These are phyloP conservation scores for Archaeoteleia sp. DNA, from an alignment of 2,888 invertebrate species.

Conservation along the genomic window DNA sequence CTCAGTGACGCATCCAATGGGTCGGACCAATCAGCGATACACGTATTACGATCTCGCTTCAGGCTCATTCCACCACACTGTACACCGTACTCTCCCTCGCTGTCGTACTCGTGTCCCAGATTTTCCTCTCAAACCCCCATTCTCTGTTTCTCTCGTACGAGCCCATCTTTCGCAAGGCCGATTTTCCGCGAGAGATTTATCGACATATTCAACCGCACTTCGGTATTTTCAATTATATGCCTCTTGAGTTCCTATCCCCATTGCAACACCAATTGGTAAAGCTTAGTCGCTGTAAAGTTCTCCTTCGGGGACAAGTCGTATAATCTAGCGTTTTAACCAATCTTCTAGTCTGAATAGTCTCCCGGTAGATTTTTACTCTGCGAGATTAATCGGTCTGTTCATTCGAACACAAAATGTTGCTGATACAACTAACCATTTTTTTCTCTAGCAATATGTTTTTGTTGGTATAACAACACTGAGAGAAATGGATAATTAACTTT, in stretches of 20 bases:
- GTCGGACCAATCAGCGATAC: slow-evolving; percentile 66
- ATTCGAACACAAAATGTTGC: no score
- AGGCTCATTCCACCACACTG: slow-evolving; percentile 21
- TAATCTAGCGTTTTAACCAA: slow-evolving; percentile 2
- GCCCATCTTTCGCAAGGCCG: slow-evolving; percentile 8
- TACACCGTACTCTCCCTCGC: slow-evolving; percentile 10
- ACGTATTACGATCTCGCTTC: slow-evolving; percentile 58
- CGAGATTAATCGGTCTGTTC: no score
- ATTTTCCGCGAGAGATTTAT: slow-evolving; percentile 57
- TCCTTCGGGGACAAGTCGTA: neutral
- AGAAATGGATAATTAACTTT: no score
- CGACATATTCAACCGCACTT: slow-evolving; percentile 61
- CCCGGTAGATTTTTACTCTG: slow-evolving; percentile 2
- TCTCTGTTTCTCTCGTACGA: slow-evolving; percentile 12
- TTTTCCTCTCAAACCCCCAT: slow-evolving; percentile 18
- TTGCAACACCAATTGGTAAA: slow-evolving; percentile 17
- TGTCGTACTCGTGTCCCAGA: slow-evolving; percentile 12
- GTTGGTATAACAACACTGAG: no score
- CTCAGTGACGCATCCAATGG: slow-evolving; percentile 51
- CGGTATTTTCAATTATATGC: slow-evolving; percentile 63
- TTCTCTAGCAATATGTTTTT: neutral
- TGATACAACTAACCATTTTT: neutral
- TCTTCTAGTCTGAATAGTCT: neutral
- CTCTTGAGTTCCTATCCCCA: slow-evolving; percentile 14
- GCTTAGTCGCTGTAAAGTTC: slow-evolving; percentile 17